Conservation (phyloP, 2,797 vertebrate species). For the Masticophis lateralis region DNA sequence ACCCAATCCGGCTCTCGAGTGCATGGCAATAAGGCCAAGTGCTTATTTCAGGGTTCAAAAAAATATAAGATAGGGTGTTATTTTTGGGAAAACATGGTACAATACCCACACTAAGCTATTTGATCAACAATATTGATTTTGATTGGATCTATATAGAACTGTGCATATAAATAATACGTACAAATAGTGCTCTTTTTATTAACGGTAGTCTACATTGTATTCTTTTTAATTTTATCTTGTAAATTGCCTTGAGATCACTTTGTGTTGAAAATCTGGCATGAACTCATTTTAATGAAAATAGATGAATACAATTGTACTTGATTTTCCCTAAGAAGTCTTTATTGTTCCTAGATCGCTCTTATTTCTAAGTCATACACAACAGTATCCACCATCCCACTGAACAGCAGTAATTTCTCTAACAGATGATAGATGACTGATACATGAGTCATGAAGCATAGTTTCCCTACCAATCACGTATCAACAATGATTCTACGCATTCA, state of each 20-base stretch:
- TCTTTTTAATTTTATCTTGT: neutral
- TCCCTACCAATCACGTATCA: conserved; percentile 16
- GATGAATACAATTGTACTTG: neutral
- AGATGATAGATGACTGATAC: neutral
- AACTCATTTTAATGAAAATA: neutral
- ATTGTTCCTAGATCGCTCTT: neutral
- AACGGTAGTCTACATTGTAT: neutral
- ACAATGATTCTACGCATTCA: conserved; percentile 33
- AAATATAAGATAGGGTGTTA: too few relatives aligned
- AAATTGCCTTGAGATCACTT: neutral
- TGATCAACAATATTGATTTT: neutral
- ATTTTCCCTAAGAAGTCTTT: neutral
- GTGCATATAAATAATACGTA: neutral
- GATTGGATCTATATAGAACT: neutral
- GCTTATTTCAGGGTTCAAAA: too few relatives aligned
- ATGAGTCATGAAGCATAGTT: conserved; percentile 31
- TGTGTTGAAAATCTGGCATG: neutral
- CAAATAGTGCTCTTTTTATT: neutral
- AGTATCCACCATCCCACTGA: neutral
- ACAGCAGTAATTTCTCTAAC: neutral
- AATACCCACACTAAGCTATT: neutral
- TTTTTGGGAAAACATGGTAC: too few relatives aligned
- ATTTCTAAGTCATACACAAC: neutral
- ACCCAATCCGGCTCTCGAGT: too few relatives aligned
- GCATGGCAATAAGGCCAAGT: too few relatives aligned